Conservation (phyloP, 2,113 vertebrate genomes). For the Pogona vitticeps region DNA sequence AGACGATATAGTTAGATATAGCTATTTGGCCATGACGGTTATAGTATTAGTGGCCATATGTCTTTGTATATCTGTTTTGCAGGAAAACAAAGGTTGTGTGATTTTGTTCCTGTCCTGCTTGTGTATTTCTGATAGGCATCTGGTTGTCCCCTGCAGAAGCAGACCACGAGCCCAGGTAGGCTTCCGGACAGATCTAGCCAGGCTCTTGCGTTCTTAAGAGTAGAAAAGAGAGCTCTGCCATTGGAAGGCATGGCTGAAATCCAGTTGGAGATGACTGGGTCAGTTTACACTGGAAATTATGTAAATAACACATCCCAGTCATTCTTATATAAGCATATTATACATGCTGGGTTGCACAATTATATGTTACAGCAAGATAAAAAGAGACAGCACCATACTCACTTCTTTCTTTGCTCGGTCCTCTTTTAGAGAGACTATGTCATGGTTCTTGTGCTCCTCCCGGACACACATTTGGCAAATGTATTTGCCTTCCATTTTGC, state of each 20-base stretch:
- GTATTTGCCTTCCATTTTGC: conserved; percentile 65
- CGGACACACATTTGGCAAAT: conserved; percentile 72
- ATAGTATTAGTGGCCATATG: neutral
- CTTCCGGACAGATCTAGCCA: too few species aligned
- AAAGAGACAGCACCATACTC: neutral
- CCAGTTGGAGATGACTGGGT: too few species aligned
- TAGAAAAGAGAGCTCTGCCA: too few species aligned
- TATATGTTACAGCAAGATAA: too few species aligned
- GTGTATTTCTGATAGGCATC: neutral
- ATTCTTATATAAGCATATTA: too few species aligned
- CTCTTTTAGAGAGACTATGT: conserved; percentile 61
- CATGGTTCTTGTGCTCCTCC: conserved; percentile 67
- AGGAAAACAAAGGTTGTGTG: too few species aligned
- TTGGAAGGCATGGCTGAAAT: too few species aligned
- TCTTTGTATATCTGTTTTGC: neutral
- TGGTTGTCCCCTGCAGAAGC: neutral
- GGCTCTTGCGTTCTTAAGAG: too few species aligned
- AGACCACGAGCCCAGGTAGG: neutral
- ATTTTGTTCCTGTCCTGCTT: neutral
- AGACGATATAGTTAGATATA: neutral
- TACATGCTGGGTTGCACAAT: too few species aligned
- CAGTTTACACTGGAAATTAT: too few species aligned
- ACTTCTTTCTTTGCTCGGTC: conserved; percentile 57
- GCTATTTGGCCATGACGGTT: neutral
- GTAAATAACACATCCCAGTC: too few species aligned